Evolutionary conservation across 2,888 invertebrate species (phyloP).

Genomic region (Diarsia rubi): DNA sequence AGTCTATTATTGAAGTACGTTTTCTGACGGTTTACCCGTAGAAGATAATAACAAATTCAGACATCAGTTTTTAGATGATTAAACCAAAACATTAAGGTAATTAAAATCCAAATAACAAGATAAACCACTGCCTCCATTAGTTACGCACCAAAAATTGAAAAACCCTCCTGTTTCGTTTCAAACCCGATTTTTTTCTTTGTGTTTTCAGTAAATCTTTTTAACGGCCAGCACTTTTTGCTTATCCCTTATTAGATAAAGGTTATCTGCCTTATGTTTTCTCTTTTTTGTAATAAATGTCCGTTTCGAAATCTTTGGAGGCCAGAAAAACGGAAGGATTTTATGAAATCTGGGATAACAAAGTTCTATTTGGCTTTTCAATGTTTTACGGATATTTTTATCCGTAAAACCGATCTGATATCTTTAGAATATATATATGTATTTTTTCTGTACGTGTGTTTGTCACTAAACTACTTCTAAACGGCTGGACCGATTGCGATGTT

Average conservation of each 20-base stretch:
- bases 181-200: conserved; percentile 3
- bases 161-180: conserved; percentile 27
- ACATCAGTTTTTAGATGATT: background rate
- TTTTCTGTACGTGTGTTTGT: no score
- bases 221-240: conserved; percentile 50
- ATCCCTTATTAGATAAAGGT: conserved; percentile 58
- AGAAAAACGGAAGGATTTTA: conserved; percentile 23
- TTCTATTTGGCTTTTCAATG: conserved; percentile 31
- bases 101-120: background rate
- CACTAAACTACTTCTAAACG: no score
- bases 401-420: no score
- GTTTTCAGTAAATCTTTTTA: conserved; percentile 54
- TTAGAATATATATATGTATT: no score
- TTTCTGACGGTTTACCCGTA: background rate
- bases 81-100: background rate
- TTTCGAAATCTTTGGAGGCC: conserved; percentile 29
- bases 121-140: conserved; percentile 12
- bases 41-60: background rate
- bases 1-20: background rate
- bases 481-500: no score
- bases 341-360: conserved; percentile 42
- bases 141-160: conserved; percentile 36
- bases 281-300: conserved; percentile 53
- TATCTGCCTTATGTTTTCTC: conserved; percentile 57
- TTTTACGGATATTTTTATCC: background rate